A percentile compares a stretch with the other conserved stretches of the same genome.
Evolutionary conservation across 2,797 vertebrate species (phyloP).

Genomic region (Trachops cirrhosus): DNA sequence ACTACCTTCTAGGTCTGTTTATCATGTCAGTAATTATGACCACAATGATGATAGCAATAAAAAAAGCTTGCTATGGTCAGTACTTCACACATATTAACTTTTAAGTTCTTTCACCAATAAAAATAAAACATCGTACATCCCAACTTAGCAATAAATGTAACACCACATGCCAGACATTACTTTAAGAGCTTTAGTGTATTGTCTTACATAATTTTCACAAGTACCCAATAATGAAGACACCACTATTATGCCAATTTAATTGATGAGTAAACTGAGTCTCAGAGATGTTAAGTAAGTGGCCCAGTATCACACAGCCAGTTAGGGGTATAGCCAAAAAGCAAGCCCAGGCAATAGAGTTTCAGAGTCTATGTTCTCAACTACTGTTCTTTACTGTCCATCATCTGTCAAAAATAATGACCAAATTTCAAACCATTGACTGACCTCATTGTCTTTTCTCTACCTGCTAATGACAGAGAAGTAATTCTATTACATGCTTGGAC

Average conservation of each 20-base stretch:
- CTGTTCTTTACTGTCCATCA: background rate
- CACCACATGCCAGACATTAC: background rate
- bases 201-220: background rate
- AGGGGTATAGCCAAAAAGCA: background rate
- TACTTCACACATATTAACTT: background rate
- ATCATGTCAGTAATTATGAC: background rate
- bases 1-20: background rate
- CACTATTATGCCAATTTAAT: background rate
- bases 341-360: background rate
- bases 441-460: background rate
- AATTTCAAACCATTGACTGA: background rate
- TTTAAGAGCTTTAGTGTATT: background rate
- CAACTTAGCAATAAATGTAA: background rate
- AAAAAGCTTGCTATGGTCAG: background rate
- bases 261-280: background rate
- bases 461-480: conserved; percentile 8
- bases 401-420: background rate
- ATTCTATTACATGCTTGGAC: background rate
- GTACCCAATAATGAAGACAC: background rate
- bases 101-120: background rate
- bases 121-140: background rate
- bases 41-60: background rate
- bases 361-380: background rate
- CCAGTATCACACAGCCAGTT: background rate
- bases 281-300: background rate